Percentiles rank a stretch among this genome's conserved stretches.
phyloP scores from a whole-genome alignment of 2,888 invertebrate species.

The Lasius fuliginosus region DNA sequence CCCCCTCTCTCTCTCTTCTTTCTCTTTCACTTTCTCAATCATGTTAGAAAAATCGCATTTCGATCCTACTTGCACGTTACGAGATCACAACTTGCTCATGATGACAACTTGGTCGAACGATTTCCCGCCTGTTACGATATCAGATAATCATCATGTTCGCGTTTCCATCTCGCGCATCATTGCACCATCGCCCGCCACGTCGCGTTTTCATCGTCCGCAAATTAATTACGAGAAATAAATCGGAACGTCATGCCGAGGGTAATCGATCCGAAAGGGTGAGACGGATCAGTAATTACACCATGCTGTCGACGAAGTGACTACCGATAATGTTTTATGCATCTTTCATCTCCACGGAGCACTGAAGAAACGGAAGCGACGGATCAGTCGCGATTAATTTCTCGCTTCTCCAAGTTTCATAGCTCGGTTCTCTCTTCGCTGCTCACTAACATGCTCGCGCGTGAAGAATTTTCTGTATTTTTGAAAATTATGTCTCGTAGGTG shows the following conservation, averaged over 20 bases:
- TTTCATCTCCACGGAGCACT: constrained; percentile 56
- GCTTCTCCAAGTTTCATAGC: constrained; percentile 33
- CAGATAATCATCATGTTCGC: constrained; percentile 15
- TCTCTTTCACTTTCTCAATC: background rate
- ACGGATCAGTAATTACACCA: constrained; percentile 35
- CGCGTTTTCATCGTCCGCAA: constrained; percentile 30
- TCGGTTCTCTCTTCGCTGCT: constrained; percentile 13
- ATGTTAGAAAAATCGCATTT: constrained; percentile 40
- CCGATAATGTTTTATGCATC: constrained; percentile 72
- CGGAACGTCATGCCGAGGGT: constrained; percentile 37
- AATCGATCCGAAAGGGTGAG: constrained; percentile 28
- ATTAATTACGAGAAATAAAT: constrained; percentile 54
- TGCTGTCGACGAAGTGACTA: constrained; percentile 9
- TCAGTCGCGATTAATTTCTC: constrained; percentile 43
- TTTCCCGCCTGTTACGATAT: constrained; percentile 12
- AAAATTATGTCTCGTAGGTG: background rate
- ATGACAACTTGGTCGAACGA: constrained; percentile 19
- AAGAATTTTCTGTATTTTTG: constrained; percentile 40
- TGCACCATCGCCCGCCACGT: background rate
- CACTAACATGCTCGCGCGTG: background rate
- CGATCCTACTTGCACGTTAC: background rate
- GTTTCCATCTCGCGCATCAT: constrained; percentile 27
- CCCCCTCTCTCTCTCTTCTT: background rate
- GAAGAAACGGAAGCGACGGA: constrained; percentile 40
- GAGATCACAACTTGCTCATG: background rate